Evolutionary conservation across 37 sponge, comb jelly and placozoan genomes (phyloP).

Genomic region (Tethya wilhelma): DNA sequence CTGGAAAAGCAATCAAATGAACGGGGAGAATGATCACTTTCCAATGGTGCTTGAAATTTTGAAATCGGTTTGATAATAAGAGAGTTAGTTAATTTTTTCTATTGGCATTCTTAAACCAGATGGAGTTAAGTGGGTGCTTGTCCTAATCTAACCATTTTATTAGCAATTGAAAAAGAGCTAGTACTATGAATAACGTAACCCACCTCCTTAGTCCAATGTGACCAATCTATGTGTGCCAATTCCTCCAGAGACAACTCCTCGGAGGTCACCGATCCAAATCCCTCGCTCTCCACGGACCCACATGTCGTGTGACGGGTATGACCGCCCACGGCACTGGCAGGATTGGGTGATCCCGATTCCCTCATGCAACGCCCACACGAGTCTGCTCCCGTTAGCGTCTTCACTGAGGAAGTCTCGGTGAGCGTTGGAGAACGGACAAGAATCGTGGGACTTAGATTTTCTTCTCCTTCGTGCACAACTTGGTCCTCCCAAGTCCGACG

Average conservation of each 20-base stretch:
- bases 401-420: constrained; percentile 24
- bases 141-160: too few species aligned
- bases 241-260: constrained; percentile 28
- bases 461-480: not conserved
- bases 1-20: too few species aligned
- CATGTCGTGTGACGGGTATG: constrained; percentile 35
- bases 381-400: constrained; percentile 7
- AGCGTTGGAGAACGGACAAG: not conserved
- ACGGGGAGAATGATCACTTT: too few species aligned
- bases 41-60: too few species aligned
- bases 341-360: constrained; percentile 13
- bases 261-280: constrained; percentile 7
- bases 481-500: not conserved
- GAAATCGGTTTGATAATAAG: too few species aligned
- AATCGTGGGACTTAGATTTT: not conserved
- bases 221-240: constrained; percentile 15
- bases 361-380: not conserved
- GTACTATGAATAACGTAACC: too few species aligned
- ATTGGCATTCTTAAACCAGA: too few species aligned
- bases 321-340: constrained; percentile 1
- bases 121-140: too few species aligned
- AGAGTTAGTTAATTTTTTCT: too few species aligned
- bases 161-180: too few species aligned
- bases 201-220: constrained; percentile 44
- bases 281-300: constrained; percentile 45